These are phyloP conservation scores for Heliothis peltigera DNA, from an alignment of 2,888 invertebrate species.

Conservation along the genomic window DNA sequence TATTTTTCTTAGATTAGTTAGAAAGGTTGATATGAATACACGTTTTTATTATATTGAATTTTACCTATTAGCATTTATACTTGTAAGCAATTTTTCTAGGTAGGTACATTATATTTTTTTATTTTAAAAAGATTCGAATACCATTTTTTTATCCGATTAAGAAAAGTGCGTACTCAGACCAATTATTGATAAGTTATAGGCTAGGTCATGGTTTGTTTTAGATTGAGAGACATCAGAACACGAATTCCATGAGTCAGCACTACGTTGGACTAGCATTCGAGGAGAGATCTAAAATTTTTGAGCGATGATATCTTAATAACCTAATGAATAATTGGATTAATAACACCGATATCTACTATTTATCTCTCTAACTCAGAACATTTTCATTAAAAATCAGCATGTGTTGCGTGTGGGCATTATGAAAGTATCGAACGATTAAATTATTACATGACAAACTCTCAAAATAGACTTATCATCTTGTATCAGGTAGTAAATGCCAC, in stretches of 20 bases:
- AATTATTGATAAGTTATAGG: too few species aligned
- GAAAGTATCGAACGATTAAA: neutral
- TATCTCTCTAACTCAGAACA: neutral
- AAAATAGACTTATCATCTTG: slow-evolving; percentile 14
- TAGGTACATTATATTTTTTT: too few species aligned
- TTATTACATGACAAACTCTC: neutral
- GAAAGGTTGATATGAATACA: neutral
- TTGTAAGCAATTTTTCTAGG: neutral
- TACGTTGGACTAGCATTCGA: too few species aligned
- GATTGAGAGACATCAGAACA: too few species aligned
- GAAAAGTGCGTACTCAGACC: neutral
- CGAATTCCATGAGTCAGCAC: too few species aligned
- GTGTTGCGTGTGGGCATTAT: neutral
- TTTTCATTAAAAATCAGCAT: neutral
- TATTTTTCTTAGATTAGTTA: neutral
- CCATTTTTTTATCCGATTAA: neutral
- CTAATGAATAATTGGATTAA: too few species aligned
- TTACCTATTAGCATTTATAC: too few species aligned
- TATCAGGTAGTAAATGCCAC: neutral
- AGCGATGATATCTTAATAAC: too few species aligned
- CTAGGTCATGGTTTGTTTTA: too few species aligned
- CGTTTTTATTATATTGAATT: neutral
- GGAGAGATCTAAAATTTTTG: too few species aligned
- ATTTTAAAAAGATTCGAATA: neutral
- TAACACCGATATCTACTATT: neutral